Evolutionary conservation across 2,888 invertebrate genomes (phyloP), one percentile per base, ranked within the genome.

Genomic region (Smittia sp.): DNA sequence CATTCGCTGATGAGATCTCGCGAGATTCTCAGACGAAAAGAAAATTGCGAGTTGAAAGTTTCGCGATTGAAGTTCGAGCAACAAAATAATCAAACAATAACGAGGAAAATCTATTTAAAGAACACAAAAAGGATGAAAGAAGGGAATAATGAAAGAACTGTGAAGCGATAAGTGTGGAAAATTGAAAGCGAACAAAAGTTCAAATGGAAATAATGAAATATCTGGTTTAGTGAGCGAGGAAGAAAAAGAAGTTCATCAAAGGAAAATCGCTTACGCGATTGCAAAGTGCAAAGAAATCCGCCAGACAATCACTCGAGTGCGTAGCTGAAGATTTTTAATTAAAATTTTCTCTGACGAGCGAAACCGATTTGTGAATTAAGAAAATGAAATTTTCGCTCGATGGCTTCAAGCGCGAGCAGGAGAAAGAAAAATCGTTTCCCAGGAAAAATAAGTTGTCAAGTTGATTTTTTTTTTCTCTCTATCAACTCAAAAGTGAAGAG

Each of bases 401-500:
- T 46, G 11, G 46, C 46, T 15, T 9, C 39, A 39, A 39, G 32
- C 3, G 32, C 32, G 4, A 32, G 32, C 32, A 6, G 9, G 46
- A 46, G 15, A 46, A 46, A 46, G 46, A 46, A 46, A 46, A 46
- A 32, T 3, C 9, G 3, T 32, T 32, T 3, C 32, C 32, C n/a
- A 46, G 4, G 46, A 46, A 46, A 46, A 46, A 46, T 46, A 46
- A 46, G 46, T 6, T 46, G 46, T 46, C 46, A 46, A 46, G n/a
- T 11, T 46, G n/a, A 46, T n/a, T 46, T 63, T 63, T 32, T 9
- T 46, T 63, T 63, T 63, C 63, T 27, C 63, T 63, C 63, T 9
- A 63, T 63, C 63, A 63, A 63, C 11, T 63, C 24, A 25, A 4
- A 27, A 22, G 22, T 63, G 22, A 63, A 63, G 46, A 46, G n/a